Conservation (phyloP, 1,140 invertebrate genomes). For the Pachyrhynchus sulphureomaculatus region DNA sequence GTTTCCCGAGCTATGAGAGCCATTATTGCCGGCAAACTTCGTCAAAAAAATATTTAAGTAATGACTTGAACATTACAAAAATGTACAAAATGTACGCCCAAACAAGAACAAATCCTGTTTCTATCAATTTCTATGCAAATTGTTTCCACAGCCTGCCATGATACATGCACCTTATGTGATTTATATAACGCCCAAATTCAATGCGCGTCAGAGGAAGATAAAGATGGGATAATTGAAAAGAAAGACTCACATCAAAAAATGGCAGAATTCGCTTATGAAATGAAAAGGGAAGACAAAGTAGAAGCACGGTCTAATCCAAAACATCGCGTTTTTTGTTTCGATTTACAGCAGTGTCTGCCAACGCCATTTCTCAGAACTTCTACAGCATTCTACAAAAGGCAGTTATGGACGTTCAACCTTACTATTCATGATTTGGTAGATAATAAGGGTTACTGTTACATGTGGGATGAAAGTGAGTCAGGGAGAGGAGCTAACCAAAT, state of each 20-base stretch:
- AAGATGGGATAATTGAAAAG: not conserved
- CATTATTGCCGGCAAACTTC: not conserved
- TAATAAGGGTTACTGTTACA: not conserved
- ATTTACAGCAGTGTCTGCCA: not conserved
- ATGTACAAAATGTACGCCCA: not conserved
- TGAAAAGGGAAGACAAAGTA: not conserved
- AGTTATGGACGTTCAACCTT: not conserved
- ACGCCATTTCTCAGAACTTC: not conserved
- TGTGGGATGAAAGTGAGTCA: not conserved
- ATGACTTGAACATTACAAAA: not conserved
- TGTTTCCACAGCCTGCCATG: not conserved
- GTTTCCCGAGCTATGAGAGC: not conserved
- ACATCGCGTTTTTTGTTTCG: not conserved
- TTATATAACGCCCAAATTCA: not conserved
- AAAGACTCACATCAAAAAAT: not conserved
- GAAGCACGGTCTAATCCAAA: not conserved
- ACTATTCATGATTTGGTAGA: not conserved
- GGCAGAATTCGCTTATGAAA: not conserved
- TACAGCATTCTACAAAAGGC: not conserved
- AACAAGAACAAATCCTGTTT: not conserved
- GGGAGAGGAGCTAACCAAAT: not conserved
- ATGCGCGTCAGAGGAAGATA: not conserved
- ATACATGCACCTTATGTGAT: not conserved
- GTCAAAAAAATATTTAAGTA: not conserved
- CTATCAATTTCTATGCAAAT: not conserved